Evolutionary conservation across 2,888 invertebrate genomes (phyloP).

Genomic region (Latheticus oryzae): DNA sequence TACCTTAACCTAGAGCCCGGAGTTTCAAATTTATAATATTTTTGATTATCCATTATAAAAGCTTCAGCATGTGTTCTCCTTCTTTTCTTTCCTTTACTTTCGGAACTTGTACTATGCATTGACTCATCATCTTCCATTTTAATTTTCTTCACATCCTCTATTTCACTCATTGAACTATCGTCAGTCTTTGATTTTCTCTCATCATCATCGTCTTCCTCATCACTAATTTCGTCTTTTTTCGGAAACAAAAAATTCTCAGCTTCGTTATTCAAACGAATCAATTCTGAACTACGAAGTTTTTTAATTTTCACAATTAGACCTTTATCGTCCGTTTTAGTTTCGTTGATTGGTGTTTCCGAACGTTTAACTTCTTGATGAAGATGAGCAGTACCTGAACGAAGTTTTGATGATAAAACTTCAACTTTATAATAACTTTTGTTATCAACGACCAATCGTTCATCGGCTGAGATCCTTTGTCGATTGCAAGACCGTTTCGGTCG

Average conservation of each 20-base stretch:
- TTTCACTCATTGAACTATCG: slow-evolving; percentile 44
- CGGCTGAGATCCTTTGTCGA: slow-evolving; percentile 63
- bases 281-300: slow-evolving; percentile 78
- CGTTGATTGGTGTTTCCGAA: slow-evolving; percentile 41
- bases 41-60: slow-evolving; percentile 70
- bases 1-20: slow-evolving; percentile 66
- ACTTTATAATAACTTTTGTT: slow-evolving; percentile 75
- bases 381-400: slow-evolving; percentile 68
- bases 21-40: slow-evolving; percentile 69
- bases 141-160: slow-evolving; percentile 61
- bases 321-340: slow-evolving; percentile 55
- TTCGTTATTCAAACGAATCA: slow-evolving; percentile 83
- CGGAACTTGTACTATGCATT: slow-evolving; percentile 58
- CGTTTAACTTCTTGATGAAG: slow-evolving; percentile 43
- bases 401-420: slow-evolving; percentile 76
- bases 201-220: slow-evolving; percentile 66
- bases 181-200: slow-evolving; percentile 43
- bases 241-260: slow-evolving; percentile 91
- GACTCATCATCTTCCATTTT: slow-evolving; percentile 58
- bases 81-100: slow-evolving; percentile 57
- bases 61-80: slow-evolving; percentile 71
- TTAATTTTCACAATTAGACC: slow-evolving; percentile 72
- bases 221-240: slow-evolving; percentile 69
- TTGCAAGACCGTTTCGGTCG: slow-evolving; percentile 60
- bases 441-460: slow-evolving; percentile 69